Base-by-base conservation (phyloP, 2,113 vertebrate genomes). In the Fregetta grallaria region DNA sequence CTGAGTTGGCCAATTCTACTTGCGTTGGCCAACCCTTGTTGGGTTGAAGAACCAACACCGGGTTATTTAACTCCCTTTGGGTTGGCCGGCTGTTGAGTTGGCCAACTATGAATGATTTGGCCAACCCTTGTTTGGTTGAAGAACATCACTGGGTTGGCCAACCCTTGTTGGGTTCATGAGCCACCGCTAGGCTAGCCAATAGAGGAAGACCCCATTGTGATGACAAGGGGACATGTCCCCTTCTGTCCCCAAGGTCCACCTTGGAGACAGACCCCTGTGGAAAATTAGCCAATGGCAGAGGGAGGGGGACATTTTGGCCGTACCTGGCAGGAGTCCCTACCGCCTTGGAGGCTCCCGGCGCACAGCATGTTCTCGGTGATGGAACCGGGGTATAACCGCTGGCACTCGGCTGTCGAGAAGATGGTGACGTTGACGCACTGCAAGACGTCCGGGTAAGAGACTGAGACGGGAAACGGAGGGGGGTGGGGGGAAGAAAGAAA, bases 311-410 rank as follows among this genome's bases (percentile, higher is more conserved):
- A 4, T 49, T 17, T 15, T 13, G 67, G 5, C 42, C 65, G 1
- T 80, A 89, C 91, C 91, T 93, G 91, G 19, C 91, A 93, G 3
- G 91, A 89, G 27, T 93, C 91, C n/a, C 52, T 59, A 10, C 86
- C 79, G 5, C 86, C 86, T 7, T 66, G 21, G 30, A 67, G 34
- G 11, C 61, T 84, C 2, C 91, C 86, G 8, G 91, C 91, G 30
- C 91, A 93, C 2, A 93, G 3, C 91, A 93, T 93, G 73, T 93
- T 93, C 8, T 67, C 45, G 3, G 67, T 89, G 67, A 93, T 44
- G 59, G 79, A 67, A 2, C 67, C 29, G 5, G 91, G 79, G 18
- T 93, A 93, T 0, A 73, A 16, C 6, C 2, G 66, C 5, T 1
- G 53, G 6, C 91, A 93, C 22, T 66, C 53, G 7, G 45, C 66